Base-by-base conservation (phyloP, 2,113 vertebrate genomes). In the Thunnus maccoyii region DNA sequence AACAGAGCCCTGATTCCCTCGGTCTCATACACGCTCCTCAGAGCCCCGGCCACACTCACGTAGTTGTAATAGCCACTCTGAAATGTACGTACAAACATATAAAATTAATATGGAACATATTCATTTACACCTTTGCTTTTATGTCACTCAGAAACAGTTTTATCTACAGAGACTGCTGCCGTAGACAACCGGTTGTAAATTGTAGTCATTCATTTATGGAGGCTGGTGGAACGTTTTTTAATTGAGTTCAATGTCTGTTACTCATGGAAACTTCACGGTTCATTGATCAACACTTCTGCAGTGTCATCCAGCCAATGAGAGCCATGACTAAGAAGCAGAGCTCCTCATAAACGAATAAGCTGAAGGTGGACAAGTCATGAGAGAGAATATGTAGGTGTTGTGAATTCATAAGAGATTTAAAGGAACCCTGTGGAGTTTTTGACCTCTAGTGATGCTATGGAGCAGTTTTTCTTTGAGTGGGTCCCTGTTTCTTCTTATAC, bases 51-150 rank as follows among this genome's bases (percentile, higher is more conserved):
- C 16, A 99, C 93, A 25, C 97, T 98, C 18, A 79, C 80, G 36
- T 99, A 99, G 86, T 94, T 94, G 52, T 96, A 99, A 44, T 88
- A 92, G 41, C 97, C 98, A 15, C 98, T 99, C 98, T 99, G 91
- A 69, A 90, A 90, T 54, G 60, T 20, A 30, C 20, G 62, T 18
- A 55, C 6, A 47, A 78, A 70, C 11, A 81, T 4, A 12, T 10
- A 51, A 56, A 62, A 32, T 8, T 0, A 10, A 54, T 13, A 67
- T 5, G 11, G 51, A 58, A 44, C 17, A 16, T 13, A 1, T 68
- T 54, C 3, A 61, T 60, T 70, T 6, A 51, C 3, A 57, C 14
- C 0, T 1, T 30, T 27, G 4, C 22, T 52, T 7, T 56, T 18
- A 52, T 30, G 16, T 57, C 9, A n/a, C 14, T 22, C 11, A 17